Percentiles rank a stretch among this genome's conserved stretches.
These are phyloP conservation scores for Eubasilissa regina DNA, from an alignment of 1,140 invertebrate species.

Conservation along the genomic window DNA sequence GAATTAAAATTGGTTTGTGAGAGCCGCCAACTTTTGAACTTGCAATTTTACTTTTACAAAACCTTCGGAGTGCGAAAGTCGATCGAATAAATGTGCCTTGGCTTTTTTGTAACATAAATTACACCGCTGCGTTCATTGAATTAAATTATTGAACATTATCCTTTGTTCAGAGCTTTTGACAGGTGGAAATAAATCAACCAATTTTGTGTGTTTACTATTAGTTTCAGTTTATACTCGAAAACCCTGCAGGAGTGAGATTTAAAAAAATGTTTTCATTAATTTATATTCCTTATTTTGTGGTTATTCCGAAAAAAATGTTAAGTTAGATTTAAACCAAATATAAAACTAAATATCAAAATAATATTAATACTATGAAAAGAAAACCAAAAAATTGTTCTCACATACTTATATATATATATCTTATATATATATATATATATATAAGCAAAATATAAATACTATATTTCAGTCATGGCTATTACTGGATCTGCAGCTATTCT, in stretches of 20 bases:
- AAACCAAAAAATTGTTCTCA: too few species aligned
- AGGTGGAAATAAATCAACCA: constrained; percentile 37
- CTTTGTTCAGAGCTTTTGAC: constrained; percentile 41
- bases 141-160: constrained; percentile 40
- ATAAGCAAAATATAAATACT: too few species aligned
- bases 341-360: too few species aligned
- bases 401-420: too few species aligned
- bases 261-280: not conserved
- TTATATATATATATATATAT: too few species aligned
- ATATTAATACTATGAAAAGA: too few species aligned
- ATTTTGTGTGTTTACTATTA: constrained; percentile 35
- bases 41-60: not conserved
- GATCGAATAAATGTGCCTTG: constrained; percentile 20
- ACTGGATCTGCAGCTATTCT: too few species aligned
- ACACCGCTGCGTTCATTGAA: constrained; percentile 34
- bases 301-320: too few species aligned
- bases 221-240: not conserved
- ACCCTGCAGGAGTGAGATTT: constrained; percentile 24
- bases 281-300: too few species aligned
- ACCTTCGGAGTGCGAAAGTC: not conserved
- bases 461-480: too few species aligned
- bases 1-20: too few species aligned
- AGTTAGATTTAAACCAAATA: too few species aligned
- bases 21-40: not conserved
- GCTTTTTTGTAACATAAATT: constrained; percentile 30